Conservation (phyloP, 2,888 invertebrate genomes). For the Campoletis raptor region DNA sequence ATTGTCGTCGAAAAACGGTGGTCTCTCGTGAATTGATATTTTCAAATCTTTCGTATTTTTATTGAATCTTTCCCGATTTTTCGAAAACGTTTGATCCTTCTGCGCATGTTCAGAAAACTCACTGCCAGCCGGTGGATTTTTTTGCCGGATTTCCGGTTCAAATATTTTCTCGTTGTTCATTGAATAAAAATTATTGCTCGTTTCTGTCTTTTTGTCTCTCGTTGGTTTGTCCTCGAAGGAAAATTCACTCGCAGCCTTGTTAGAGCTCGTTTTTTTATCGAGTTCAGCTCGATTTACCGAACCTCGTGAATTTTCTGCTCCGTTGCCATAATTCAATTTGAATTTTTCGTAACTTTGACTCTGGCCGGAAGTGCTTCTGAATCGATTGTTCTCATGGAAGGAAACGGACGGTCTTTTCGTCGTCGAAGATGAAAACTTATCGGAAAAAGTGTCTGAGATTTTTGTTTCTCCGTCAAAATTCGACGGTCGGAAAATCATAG, state of each 20-base stretch:
- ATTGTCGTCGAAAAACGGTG: slow-evolving; percentile 63
- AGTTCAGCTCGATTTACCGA: slow-evolving; percentile 11
- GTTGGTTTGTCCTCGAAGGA: slow-evolving; percentile 30
- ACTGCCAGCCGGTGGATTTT: not conserved
- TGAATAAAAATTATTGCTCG: slow-evolving; percentile 4
- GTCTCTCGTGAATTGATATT: slow-evolving; percentile 13
- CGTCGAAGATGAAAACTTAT: slow-evolving; percentile 14
- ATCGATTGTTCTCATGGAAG: not conserved
- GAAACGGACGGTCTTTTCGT: slow-evolving; percentile 14
- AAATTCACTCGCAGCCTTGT: not conserved
- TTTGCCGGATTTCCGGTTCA: slow-evolving; percentile 11
- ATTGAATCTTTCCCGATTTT: slow-evolving; percentile 23
- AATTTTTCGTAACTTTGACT: slow-evolving; percentile 15
- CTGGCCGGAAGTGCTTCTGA: slow-evolving; percentile 16
- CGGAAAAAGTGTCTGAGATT: not conserved
- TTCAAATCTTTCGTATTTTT: slow-evolving; percentile 38
- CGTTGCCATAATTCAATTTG: slow-evolving; percentile 21
- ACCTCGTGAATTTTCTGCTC: not conserved
- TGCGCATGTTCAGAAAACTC: not conserved
- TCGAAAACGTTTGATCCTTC: slow-evolving; percentile 22
- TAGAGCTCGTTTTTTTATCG: slow-evolving; percentile 3
- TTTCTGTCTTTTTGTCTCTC: slow-evolving; percentile 39
- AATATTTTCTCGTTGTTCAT: slow-evolving; percentile 4
- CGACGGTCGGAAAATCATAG: slow-evolving; percentile 39
- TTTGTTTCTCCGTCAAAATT: not conserved